Conservation (phyloP, 2,113 vertebrate genomes). For the Chloropsis cyanopogon region DNA sequence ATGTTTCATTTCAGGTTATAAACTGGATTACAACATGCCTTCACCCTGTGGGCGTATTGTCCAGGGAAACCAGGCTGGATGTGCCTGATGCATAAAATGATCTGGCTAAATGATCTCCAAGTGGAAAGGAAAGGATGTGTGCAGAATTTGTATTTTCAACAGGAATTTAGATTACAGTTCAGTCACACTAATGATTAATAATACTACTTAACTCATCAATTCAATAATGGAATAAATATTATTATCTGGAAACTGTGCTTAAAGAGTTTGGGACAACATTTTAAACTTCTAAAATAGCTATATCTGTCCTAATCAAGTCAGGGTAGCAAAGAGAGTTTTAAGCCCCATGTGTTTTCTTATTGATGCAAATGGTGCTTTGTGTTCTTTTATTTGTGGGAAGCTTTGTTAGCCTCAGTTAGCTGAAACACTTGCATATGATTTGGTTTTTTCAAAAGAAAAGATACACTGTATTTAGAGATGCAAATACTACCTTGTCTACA, state of each 20-base stretch:
- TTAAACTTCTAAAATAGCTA: background rate
- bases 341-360: background rate
- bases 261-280: background rate
- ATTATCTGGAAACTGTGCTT: background rate
- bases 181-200: background rate
- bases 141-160: background rate
- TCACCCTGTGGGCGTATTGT: background rate
- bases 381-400: constrained; percentile 25
- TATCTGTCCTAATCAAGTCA: constrained; percentile 1
- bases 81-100: background rate
- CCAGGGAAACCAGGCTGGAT: constrained; percentile 24
- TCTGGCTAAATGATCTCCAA: background rate
- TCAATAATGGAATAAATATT: background rate
- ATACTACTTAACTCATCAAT: background rate
- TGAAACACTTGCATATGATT: constrained; percentile 54
- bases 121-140: background rate
- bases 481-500: constrained; percentile 48
- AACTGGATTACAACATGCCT: constrained; percentile 52
- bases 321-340: background rate
- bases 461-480: constrained; percentile 50
- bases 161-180: background rate
- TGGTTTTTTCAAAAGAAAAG: constrained; percentile 16
- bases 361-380: constrained; percentile 40
- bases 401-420: constrained; percentile 44
- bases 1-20: constrained; percentile 33